These are phyloP conservation scores for Eurytoma californica DNA, from an alignment of 2,888 invertebrate species.

Conservation along the genomic window DNA sequence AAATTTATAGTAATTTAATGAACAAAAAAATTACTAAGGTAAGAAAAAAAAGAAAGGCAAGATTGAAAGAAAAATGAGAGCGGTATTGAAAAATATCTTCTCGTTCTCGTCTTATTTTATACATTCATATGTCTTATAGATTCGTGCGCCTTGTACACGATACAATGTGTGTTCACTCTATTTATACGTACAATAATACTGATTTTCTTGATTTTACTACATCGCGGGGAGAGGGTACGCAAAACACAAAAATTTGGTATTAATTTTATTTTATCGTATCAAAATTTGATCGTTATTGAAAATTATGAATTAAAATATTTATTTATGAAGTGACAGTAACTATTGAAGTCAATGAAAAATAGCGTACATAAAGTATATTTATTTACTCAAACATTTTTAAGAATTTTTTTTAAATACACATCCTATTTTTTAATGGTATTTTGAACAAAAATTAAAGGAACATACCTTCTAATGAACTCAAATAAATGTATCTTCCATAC, in stretches of 20 bases:
- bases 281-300: constrained; percentile 2
- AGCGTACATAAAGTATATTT: constrained; percentile 28
- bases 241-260: too few relatives aligned
- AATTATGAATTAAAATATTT: constrained; percentile 12
- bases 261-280: constrained; percentile 4
- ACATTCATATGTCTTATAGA: constrained; percentile 37
- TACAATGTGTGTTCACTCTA: constrained; percentile 47
- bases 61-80: constrained; percentile 14
- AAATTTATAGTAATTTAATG: constrained; percentile 33
- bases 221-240: background rate
- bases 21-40: constrained; percentile 28
- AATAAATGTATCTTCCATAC: constrained; percentile 47
- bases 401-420: constrained; percentile 32
- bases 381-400: constrained; percentile 37
- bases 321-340: constrained; percentile 22
- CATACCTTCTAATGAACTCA: constrained; percentile 41
- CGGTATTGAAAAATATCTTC: constrained; percentile 40
- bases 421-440: constrained; percentile 48
- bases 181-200: constrained; percentile 26
- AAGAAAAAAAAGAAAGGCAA: constrained; percentile 5
- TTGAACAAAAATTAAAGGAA: constrained; percentile 42
- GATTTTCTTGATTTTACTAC: constrained; percentile 22
- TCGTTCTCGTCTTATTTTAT: constrained; percentile 47
- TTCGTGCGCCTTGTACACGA: constrained; percentile 41
- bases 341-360: constrained; percentile 47